Conservation (phyloP, 2,888 invertebrate species). For the Phrixothrix hirtus region DNA sequence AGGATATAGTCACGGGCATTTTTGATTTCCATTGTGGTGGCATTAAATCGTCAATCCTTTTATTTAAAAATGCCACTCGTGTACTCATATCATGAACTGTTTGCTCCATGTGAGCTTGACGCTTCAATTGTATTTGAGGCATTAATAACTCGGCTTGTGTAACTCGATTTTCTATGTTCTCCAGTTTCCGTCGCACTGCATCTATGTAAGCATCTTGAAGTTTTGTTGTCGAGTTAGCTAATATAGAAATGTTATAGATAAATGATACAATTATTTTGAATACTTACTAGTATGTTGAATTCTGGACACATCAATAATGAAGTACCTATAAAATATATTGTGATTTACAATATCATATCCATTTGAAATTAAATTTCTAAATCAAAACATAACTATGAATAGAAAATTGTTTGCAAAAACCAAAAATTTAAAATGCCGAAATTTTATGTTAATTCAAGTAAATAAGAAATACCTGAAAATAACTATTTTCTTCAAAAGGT, state of each 20-base stretch:
- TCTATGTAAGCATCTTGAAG: slow-evolving; percentile 58
- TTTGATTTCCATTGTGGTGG: slow-evolving; percentile 56
- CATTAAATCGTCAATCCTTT: slow-evolving; percentile 57
- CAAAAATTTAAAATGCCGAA: no score
- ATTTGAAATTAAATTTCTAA: no score
- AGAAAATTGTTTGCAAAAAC: no score
- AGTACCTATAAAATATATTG: slow-evolving; percentile 45
- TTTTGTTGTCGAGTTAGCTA: slow-evolving; percentile 38
- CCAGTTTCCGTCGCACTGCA: slow-evolving; percentile 56
- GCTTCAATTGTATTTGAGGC: slow-evolving; percentile 54
- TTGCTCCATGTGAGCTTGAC: slow-evolving; percentile 57
- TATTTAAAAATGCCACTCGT: slow-evolving; percentile 57
- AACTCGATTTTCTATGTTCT: slow-evolving; percentile 56
- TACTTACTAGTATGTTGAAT: slow-evolving; percentile 57
- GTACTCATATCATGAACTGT: slow-evolving; percentile 54
- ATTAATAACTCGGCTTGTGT: slow-evolving; percentile 53
- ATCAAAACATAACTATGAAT: no score
- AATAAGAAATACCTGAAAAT: no score
- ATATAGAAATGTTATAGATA: neutral
- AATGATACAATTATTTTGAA: no score
- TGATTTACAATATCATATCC: neutral
- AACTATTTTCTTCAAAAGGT: no score
- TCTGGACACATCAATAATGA: slow-evolving; percentile 55
- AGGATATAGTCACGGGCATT: slow-evolving; percentile 47
- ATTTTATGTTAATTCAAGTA: no score